Percentiles rank a stretch among this genome's conserved stretches.
phyloP scores from a whole-genome alignment of 2,797 vertebrate genomes.

The Coccyzus lansbergi region DNA sequence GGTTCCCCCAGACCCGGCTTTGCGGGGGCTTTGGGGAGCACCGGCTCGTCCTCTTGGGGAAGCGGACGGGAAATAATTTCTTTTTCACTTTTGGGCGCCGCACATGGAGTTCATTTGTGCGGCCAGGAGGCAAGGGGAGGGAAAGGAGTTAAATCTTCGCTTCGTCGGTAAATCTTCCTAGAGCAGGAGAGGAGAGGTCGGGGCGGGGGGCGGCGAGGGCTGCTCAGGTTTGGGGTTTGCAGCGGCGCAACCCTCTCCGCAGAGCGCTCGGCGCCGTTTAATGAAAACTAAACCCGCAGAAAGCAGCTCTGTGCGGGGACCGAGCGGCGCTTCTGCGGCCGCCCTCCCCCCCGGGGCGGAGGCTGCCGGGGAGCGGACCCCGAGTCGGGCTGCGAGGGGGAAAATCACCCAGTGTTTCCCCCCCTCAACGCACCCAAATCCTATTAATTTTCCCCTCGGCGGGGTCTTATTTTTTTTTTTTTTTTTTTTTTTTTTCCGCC shows the following conservation, averaged over 20 bases:
- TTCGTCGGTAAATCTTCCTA: slow-evolving; percentile 1
- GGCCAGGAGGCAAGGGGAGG: neutral
- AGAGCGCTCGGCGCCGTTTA: neutral
- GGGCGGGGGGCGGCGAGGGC: neutral
- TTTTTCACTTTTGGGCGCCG: slow-evolving; percentile 12
- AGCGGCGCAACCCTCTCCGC: neutral
- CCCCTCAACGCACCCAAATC: neutral
- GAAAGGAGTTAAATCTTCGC: neutral
- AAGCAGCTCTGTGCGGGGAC: neutral
- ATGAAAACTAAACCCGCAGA: neutral
- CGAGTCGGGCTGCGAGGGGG: neutral
- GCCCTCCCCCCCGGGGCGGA: too few species aligned
- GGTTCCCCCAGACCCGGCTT: neutral
- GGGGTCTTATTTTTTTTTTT: too few species aligned
- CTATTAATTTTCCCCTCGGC: neutral
- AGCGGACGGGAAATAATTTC: neutral
- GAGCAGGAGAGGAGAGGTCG: neutral
- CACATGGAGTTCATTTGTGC: neutral
- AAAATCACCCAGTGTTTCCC: neutral
- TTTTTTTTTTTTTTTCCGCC: neutral
- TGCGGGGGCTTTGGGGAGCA: neutral
- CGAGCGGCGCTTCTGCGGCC: neutral
- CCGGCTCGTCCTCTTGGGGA: neutral
- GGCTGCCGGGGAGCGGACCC: too few species aligned
- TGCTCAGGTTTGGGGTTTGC: neutral